Base-by-base conservation (phyloP, 2,888 invertebrate species). In the Kuschelorhynchus macadamiae region DNA sequence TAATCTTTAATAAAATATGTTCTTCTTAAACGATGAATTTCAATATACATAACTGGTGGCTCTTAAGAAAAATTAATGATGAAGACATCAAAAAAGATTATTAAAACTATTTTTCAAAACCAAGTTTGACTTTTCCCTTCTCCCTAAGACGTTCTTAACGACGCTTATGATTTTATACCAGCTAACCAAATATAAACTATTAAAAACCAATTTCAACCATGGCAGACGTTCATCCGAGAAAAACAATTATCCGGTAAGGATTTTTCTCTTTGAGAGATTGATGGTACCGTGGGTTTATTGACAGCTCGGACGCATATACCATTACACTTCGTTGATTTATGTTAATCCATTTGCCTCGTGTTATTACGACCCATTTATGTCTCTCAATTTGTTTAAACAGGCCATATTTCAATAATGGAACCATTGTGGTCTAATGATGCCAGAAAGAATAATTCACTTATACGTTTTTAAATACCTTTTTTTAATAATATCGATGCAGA, bases 301-400 rank as follows among this genome's bases (percentile, higher is more conserved):
- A 71, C 71, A 68, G 64, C 52, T 46, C 56, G 59, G 61, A 56
- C 56, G 56, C 71, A 63, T 67, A 67, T 67, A 67, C 63, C 68
- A 67, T 67, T 71, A 63, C 56, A 59, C 59, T 33, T 30, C 53
- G 63, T 67, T 71, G 71, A 71, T 71, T 71, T 71, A 71, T 71
- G 71, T 71, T 71, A 70, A 70, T 70, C 50, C 56, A 44, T 66
- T 57, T 65, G 53, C 52, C 33, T 47, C 52, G 59, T 44, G 50
- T 67, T 62, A 62, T 71, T 71, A 64, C 70, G 50, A 41, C 25
- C 70, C 67, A 60, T 67, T 70, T 59, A 67, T 67, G 67, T 70
- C 63, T 44, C 53, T 70, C 59, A 63, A 55, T 59, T 67, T 59
- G 62, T 60, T 67, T 52, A 57, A 64, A 59, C 12, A n/a, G n/a